These are phyloP conservation scores for Sebastes fasciatus DNA, from an alignment of 2,113 vertebrate genomes.

Conservation along the genomic window DNA sequence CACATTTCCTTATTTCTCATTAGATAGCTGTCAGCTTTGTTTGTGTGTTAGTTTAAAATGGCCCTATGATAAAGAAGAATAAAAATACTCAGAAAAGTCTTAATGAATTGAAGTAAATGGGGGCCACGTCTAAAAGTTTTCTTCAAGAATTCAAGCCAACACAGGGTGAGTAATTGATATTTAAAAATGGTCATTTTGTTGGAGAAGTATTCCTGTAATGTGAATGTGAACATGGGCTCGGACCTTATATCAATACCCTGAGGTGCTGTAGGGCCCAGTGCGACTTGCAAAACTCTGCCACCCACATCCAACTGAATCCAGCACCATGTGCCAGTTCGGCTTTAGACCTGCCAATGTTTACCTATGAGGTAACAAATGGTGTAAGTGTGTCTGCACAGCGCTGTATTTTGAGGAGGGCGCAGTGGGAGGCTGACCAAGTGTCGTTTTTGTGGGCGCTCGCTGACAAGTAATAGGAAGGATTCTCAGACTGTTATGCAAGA, in stretches of 20 bases:
- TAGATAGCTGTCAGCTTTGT: not conserved
- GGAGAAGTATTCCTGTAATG: no score
- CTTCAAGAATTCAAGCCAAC: no score
- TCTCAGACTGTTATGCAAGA: conserved; percentile 81
- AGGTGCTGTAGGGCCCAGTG: not conserved
- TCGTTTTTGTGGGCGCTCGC: conserved; percentile 48
- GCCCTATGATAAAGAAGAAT: no score
- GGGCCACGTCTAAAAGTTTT: no score
- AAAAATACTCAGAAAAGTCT: no score
- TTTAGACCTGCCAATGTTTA: conserved; percentile 1
- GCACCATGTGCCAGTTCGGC: not conserved
- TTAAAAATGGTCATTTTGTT: no score
- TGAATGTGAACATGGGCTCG: not conserved
- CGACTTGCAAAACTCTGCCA: no score
- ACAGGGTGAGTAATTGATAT: no score
- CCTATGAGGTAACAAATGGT: conserved; percentile 24
- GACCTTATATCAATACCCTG: not conserved
- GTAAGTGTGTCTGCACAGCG: conserved; percentile 41
- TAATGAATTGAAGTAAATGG: no score
- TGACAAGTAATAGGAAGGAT: conserved; percentile 70
- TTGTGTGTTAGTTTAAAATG: not conserved
- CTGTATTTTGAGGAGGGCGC: conserved; percentile 42
- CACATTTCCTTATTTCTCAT: not conserved
- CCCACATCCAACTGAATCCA: not conserved
- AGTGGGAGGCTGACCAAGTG: conserved; percentile 73